phyloP scores from a whole-genome alignment of 23 tunicate genomes.

The Ascidia mentula region DNA sequence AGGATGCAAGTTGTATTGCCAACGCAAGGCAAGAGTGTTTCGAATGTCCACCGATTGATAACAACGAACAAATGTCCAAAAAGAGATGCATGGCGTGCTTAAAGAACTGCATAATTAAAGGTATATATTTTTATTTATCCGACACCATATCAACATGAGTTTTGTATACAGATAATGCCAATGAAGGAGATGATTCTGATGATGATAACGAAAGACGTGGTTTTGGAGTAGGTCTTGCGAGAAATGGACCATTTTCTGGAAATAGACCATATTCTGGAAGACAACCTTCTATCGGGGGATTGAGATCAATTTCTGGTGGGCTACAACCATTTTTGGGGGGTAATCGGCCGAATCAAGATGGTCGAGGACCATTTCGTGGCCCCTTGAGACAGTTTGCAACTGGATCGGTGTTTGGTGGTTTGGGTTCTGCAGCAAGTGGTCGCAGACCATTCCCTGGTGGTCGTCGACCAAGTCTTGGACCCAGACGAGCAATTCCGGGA shows the following conservation, averaged over 20 bases:
- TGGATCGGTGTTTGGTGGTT: not conserved
- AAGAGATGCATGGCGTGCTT: not conserved
- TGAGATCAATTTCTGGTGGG: not conserved
- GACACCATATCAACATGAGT: not conserved
- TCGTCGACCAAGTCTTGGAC: not conserved
- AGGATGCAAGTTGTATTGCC: slow-evolving; percentile 1
- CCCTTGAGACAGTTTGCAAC: not conserved
- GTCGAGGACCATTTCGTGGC: not conserved
- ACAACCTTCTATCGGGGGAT: not conserved
- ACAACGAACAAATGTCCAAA: not conserved
- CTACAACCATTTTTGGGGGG: too few relatives aligned
- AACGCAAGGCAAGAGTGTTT: not conserved
- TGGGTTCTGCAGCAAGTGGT: not conserved
- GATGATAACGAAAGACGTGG: not conserved
- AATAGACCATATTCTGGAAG: not conserved
- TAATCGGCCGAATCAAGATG: not conserved
- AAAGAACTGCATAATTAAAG: not conserved
- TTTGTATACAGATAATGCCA: not conserved
- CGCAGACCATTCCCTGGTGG: not conserved
- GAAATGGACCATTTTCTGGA: not conserved
- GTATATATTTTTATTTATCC: not conserved
- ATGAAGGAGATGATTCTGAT: not conserved
- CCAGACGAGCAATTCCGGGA: not conserved
- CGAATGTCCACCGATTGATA: not conserved
- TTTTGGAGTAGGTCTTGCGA: too few relatives aligned